Conservation (phyloP, 2,113 vertebrate species). For the Pseudopipra pipra region DNA sequence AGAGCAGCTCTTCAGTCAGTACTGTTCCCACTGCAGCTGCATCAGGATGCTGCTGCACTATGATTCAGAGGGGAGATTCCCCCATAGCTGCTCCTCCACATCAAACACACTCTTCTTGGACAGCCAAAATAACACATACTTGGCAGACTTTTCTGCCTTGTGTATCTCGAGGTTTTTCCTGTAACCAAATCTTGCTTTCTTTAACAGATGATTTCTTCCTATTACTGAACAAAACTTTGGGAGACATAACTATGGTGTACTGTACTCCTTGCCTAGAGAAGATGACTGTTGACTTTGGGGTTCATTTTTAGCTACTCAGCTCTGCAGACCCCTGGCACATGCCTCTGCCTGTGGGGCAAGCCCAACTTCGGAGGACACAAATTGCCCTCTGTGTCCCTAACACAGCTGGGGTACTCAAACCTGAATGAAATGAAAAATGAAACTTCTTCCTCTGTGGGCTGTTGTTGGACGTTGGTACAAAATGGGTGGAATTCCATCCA, state of each 20-base stretch:
- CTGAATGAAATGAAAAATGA: not conserved
- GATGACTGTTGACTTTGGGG: not conserved
- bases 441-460: not conserved
- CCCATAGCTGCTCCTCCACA: not conserved
- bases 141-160: not conserved
- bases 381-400: not conserved
- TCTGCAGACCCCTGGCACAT: rapidly evolving
- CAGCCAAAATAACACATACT: not conserved
- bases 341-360: not conserved
- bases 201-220: not conserved
- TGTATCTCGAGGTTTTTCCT: not conserved
- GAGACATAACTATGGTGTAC: not conserved
- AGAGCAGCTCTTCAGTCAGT: not conserved
- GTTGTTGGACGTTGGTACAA: not conserved
- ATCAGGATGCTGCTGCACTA: not conserved
- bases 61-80: not conserved
- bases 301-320: not conserved
- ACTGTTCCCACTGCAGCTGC: not conserved
- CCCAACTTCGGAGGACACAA: not conserved
- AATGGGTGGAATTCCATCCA: not conserved
- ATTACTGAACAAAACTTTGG: not conserved
- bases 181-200: not conserved
- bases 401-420: not conserved
- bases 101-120: not conserved
- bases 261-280: not conserved